Evolutionary conservation across 2,113 vertebrate genomes (phyloP).

Genomic region (Isurus oxyrinchus): DNA sequence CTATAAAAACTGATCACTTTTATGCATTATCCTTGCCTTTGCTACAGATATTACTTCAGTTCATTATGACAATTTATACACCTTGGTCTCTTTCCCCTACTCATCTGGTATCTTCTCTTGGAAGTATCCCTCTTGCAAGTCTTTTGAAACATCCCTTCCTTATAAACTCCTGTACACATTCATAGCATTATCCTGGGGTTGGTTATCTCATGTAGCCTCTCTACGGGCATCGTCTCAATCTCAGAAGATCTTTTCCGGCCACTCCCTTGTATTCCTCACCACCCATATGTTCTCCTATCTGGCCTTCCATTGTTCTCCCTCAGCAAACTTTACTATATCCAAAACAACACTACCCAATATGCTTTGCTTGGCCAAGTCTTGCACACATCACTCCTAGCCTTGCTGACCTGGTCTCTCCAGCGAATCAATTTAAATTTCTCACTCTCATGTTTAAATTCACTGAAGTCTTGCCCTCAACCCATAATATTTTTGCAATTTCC

Average conservation of each 20-base stretch:
- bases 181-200: not conserved
- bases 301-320: not conserved
- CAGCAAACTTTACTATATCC: not conserved
- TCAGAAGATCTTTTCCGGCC: not conserved
- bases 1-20: not conserved
- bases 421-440: not conserved
- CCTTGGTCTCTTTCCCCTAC: not conserved
- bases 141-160: not conserved
- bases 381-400: not conserved
- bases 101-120: not conserved
- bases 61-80: not conserved
- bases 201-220: not conserved
- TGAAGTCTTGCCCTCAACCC: not conserved
- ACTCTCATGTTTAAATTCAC: not conserved
- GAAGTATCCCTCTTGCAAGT: not conserved
- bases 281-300: not conserved
- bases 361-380: not conserved
- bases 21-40: not conserved
- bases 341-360: not conserved
- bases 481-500: not conserved
- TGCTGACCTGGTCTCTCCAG: not conserved
- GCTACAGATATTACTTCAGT: not conserved
- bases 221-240: not conserved
- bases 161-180: not conserved
- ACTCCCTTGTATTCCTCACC: not conserved